Percentiles rank a stretch among this genome's conserved stretches.
phyloP scores from a whole-genome alignment of 2,797 vertebrate species.

The Microctenopoma stevenorrisi region DNA sequence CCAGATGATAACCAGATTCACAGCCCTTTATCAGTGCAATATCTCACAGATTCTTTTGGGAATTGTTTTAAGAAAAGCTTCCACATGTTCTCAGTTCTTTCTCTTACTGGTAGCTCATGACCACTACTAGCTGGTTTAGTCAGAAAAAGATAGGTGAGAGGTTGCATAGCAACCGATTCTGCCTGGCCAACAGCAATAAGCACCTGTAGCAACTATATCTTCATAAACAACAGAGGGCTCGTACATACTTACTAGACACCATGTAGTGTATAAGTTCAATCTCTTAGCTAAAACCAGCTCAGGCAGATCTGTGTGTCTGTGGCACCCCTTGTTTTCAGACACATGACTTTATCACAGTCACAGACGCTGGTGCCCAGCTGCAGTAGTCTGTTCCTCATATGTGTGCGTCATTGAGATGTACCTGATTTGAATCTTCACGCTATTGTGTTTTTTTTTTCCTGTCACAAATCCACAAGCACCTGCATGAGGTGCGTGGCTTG shows the following conservation, averaged over 20 bases:
- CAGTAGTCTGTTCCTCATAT: conserved; percentile 27
- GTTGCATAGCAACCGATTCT: conserved; percentile 72
- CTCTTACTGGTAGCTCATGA: conserved; percentile 10
- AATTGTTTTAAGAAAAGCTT: background rate
- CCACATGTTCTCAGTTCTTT: conserved; percentile 18
- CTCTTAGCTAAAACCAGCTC: background rate
- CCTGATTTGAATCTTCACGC: conserved; percentile 72
- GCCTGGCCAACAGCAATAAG: conserved; percentile 45
- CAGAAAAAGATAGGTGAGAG: conserved; percentile 27
- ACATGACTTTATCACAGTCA: conserved; percentile 12
- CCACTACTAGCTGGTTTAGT: conserved; percentile 22
- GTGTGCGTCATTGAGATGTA: conserved; percentile 56
- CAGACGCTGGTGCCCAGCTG: conserved; percentile 6
- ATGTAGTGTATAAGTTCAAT: background rate
- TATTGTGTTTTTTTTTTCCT: conserved; percentile 6
- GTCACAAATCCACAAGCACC: conserved; percentile 51
- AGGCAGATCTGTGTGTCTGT: conserved; percentile 6
- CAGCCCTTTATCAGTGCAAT: background rate
- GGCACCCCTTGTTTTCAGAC: conserved; percentile 15
- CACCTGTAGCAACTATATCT: conserved; percentile 47
- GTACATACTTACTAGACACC: conserved; percentile 34
- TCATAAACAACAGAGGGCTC: conserved; percentile 36
- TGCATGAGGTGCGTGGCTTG: conserved; percentile 34
- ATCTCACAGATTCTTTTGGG: background rate
- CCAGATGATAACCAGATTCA: background rate